Percentiles rank a stretch among this genome's conserved stretches.
Conservation (phyloP, 2,888 invertebrate species). For the Xestobium rufovillosum region DNA sequence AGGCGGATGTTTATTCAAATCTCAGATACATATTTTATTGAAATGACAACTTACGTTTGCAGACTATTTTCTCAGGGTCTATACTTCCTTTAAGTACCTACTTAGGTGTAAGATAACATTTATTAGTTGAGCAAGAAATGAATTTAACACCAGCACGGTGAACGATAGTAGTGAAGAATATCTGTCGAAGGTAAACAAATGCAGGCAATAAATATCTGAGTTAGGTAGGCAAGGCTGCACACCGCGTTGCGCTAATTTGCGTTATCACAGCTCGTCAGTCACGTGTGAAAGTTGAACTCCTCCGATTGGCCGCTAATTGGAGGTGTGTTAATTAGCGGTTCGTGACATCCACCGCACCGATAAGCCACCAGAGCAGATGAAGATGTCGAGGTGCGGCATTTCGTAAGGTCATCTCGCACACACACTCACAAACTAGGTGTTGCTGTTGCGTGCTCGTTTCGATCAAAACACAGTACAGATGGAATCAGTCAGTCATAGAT, state of each 20-base stretch:
- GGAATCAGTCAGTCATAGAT: slow-evolving; percentile 1
- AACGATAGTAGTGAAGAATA: not conserved
- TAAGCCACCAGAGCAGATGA: not conserved
- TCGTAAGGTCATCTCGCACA: not conserved
- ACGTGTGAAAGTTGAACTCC: slow-evolving; percentile 18
- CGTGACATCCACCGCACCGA: slow-evolving; percentile 23
- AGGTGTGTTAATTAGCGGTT: slow-evolving; percentile 29
- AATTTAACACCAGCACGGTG: too few species aligned
- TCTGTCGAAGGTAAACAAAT: slow-evolving; percentile 4
- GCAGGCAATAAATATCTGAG: slow-evolving; percentile 16
- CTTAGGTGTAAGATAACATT: too few species aligned
- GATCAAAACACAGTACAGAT: not conserved
- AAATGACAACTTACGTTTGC: too few species aligned
- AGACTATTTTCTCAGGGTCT: too few species aligned
- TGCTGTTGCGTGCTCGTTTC: not conserved
- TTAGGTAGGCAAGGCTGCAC: slow-evolving; percentile 12
- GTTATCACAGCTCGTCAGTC: slow-evolving; percentile 24
- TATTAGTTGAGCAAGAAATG: too few species aligned
- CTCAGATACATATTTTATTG: too few species aligned
- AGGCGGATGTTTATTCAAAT: too few species aligned
- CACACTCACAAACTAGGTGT: not conserved
- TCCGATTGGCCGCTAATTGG: slow-evolving; percentile 28
- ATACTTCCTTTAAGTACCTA: too few species aligned
- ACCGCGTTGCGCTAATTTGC: slow-evolving; percentile 21
- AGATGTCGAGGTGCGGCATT: not conserved